Conservation (phyloP, 2,113 vertebrate genomes). For the Myanophis thanlyinensis region DNA sequence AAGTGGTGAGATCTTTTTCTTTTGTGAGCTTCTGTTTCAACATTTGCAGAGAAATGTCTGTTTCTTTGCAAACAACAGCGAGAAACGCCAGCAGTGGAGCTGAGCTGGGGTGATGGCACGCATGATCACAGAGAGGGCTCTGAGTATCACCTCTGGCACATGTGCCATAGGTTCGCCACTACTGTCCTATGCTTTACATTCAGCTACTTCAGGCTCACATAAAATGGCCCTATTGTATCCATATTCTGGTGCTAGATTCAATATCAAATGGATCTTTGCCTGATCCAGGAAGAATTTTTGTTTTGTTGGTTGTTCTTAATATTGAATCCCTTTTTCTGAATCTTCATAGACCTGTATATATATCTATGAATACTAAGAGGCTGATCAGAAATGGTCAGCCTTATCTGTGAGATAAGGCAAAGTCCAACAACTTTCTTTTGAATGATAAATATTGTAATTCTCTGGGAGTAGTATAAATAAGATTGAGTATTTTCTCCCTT, state of each 20-base stretch:
- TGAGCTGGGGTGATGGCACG: too few species aligned
- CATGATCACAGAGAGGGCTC: too few species aligned
- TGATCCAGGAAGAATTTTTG: background rate
- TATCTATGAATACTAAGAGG: background rate
- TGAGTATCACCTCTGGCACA: too few species aligned
- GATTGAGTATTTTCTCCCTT: background rate
- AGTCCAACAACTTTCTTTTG: slow-evolving; percentile 32
- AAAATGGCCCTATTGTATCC: background rate
- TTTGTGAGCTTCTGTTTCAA: too few species aligned
- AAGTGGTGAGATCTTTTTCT: too few species aligned
- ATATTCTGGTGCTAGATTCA: background rate
- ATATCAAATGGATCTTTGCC: background rate
- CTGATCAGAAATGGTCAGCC: background rate
- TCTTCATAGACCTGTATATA: too few species aligned
- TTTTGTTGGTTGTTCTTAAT: background rate
- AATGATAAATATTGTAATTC: background rate
- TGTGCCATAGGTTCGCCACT: too few species aligned
- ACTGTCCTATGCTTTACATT: background rate
- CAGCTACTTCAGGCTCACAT: background rate
- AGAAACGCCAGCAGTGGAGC: too few species aligned
- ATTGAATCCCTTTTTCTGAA: background rate
- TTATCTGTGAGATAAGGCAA: background rate
- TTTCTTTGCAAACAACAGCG: too few species aligned
- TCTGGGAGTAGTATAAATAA: background rate
- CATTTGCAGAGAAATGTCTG: too few species aligned